Conservation (phyloP, 2,888 invertebrate genomes). For the Lagria hirta region DNA sequence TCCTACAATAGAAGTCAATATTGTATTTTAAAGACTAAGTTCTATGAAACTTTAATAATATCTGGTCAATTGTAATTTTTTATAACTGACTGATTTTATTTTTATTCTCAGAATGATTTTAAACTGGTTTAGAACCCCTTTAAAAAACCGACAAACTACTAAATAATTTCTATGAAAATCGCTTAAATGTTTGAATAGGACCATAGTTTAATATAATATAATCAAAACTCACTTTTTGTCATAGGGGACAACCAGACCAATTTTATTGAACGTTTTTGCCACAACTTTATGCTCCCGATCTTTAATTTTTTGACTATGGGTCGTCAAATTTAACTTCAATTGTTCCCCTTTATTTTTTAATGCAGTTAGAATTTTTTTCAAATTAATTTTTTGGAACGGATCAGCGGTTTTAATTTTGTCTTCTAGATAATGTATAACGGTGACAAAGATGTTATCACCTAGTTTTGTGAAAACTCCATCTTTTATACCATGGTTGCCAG, state of each 20-base stretch:
- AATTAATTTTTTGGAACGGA: slow-evolving; percentile 66
- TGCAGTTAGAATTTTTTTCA: slow-evolving; percentile 62
- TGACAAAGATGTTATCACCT: slow-evolving; percentile 79
- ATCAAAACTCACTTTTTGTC: slow-evolving; percentile 61
- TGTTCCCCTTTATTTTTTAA: slow-evolving; percentile 65
- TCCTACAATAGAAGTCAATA: slow-evolving; percentile 46
- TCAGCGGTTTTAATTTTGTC: slow-evolving; percentile 56
- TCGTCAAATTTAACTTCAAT: slow-evolving; percentile 61
- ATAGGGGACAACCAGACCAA: slow-evolving; percentile 84
- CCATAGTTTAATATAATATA: no score
- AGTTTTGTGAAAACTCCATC: slow-evolving; percentile 70
- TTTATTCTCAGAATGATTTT: no score
- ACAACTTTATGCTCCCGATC: slow-evolving; percentile 64
- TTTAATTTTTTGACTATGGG: slow-evolving; percentile 61
- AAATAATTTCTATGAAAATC: no score
- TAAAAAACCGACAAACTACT: no score
- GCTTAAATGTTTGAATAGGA: no score
- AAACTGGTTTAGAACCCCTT: no score
- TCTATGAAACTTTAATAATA: no score
- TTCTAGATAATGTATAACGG: slow-evolving; percentile 70
- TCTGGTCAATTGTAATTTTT: no score
- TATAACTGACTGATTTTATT: no score
- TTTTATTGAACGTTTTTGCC: slow-evolving; percentile 74
- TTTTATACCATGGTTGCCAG: slow-evolving; percentile 69
- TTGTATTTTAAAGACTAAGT: neutral